Conservation (phyloP, 2,888 invertebrate genomes). For the Beris morrisii region DNA sequence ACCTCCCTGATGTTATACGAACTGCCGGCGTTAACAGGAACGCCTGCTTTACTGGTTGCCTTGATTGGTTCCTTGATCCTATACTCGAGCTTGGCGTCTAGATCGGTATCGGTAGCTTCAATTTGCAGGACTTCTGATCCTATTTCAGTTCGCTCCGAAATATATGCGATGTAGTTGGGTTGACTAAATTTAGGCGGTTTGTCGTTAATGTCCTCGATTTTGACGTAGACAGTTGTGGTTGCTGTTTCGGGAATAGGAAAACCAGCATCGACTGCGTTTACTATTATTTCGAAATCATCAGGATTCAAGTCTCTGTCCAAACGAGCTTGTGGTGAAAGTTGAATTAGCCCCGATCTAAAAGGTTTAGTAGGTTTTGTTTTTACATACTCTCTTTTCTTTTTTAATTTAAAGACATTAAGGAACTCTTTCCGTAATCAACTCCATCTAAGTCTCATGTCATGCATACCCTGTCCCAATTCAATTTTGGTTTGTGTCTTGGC, state of each 20-base stretch:
- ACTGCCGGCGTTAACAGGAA: conserved; percentile 64
- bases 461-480: no score
- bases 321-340: conserved; percentile 71
- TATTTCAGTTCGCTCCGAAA: conserved; percentile 68
- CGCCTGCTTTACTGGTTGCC: conserved; percentile 75
- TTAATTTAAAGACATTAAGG: no score
- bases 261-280: conserved; percentile 76
- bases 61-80: conserved; percentile 67
- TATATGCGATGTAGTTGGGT: conserved; percentile 66
- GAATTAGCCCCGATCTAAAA: conserved; percentile 65
- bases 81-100: conserved; percentile 69
- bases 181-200: conserved; percentile 76
- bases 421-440: no score
- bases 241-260: conserved; percentile 75
- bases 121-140: conserved; percentile 67
- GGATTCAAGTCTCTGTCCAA: conserved; percentile 70
- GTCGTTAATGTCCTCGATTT: conserved; percentile 76
- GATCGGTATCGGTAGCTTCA: conserved; percentile 71
- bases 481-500: no score
- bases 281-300: conserved; percentile 69
- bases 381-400: no score
- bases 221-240: conserved; percentile 72
- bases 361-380: no score
- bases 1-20: conserved; percentile 67
- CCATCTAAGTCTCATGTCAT: no score